Conservation (phyloP, 2,888 invertebrate species). For the Ennomos quercinarius region DNA sequence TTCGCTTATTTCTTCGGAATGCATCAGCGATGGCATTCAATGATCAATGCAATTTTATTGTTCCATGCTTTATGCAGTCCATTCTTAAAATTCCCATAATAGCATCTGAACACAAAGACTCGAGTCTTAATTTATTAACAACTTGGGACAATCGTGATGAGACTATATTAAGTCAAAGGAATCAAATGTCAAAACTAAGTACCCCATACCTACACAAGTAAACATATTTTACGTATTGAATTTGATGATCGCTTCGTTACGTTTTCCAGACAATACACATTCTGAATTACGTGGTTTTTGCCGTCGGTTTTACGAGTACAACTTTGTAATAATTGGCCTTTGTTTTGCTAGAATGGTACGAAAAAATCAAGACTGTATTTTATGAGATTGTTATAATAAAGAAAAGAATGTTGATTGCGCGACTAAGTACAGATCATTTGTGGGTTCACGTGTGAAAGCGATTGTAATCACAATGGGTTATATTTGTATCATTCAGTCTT, state of each 20-base stretch:
- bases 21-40: slow-evolving; percentile 27
- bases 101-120: slow-evolving; percentile 38
- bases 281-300: slow-evolving; percentile 30
- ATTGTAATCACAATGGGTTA: slow-evolving; percentile 45
- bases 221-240: slow-evolving; percentile 2
- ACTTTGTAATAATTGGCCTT: slow-evolving; percentile 38
- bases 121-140: slow-evolving; percentile 43
- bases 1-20: too few relatives aligned
- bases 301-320: slow-evolving; percentile 30
- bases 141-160: slow-evolving; percentile 47
- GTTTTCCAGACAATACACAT: slow-evolving; percentile 20
- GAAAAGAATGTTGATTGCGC: slow-evolving; percentile 45
- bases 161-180: slow-evolving; percentile 22
- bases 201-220: slow-evolving; percentile 6
- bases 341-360: slow-evolving; percentile 34
- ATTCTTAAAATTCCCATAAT: slow-evolving; percentile 41
- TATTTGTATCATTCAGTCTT: slow-evolving; percentile 42
- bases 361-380: slow-evolving; percentile 33
- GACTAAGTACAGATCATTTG: slow-evolving; percentile 45
- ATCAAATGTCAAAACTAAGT: slow-evolving; percentile 19
- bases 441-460: slow-evolving; percentile 49
- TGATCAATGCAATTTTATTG: slow-evolving; percentile 52
- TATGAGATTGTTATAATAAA: slow-evolving; percentile 41
- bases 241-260: slow-evolving; percentile 7
- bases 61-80: slow-evolving; percentile 43